A percentile compares a stretch with the other conserved stretches of the same genome.
Evolutionary conservation across 2,888 invertebrate species (phyloP).

Genomic region (Myopa tessellatipennis): DNA sequence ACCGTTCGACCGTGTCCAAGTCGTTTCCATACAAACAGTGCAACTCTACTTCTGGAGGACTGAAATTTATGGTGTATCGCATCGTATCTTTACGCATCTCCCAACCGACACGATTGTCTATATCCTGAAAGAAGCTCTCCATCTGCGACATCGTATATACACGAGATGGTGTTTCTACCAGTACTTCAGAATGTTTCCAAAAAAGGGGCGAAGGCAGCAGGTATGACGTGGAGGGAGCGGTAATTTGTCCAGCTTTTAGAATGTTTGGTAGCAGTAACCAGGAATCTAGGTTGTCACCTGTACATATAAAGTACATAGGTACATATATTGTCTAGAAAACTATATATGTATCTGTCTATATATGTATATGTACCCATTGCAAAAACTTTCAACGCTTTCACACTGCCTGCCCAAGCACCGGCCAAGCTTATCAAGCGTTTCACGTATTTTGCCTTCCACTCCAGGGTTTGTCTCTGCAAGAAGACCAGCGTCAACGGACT

Average conservation of each 20-base stretch:
- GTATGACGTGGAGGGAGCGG: conserved; percentile 96
- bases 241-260: conserved; percentile 88
- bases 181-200: conserved; percentile 84
- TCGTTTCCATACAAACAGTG: conserved; percentile 85
- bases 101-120: conserved; percentile 86
- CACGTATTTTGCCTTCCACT: conserved; percentile 94
- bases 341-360: too few relatives aligned
- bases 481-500: conserved; percentile 91
- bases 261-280: conserved; percentile 83
- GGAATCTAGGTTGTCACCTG: conserved; percentile 93
- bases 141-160: conserved; percentile 85
- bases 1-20: conserved; percentile 84
- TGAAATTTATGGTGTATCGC: conserved; percentile 76
- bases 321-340: background rate
- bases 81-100: conserved; percentile 89
- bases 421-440: conserved; percentile 84
- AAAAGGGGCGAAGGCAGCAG: conserved; percentile 88
- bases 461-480: conserved; percentile 80
- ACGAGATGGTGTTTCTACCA: conserved; percentile 80
- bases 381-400: conserved; percentile 95
- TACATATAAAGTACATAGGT: background rate
- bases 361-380: conserved; percentile 72
- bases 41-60: conserved; percentile 86
- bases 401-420: conserved; percentile 95
- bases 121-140: conserved; percentile 78